Evolutionary conservation across 2,888 invertebrate genomes (phyloP), one percentile per base, ranked within the genome.

Genomic region (Biston betularia): DNA sequence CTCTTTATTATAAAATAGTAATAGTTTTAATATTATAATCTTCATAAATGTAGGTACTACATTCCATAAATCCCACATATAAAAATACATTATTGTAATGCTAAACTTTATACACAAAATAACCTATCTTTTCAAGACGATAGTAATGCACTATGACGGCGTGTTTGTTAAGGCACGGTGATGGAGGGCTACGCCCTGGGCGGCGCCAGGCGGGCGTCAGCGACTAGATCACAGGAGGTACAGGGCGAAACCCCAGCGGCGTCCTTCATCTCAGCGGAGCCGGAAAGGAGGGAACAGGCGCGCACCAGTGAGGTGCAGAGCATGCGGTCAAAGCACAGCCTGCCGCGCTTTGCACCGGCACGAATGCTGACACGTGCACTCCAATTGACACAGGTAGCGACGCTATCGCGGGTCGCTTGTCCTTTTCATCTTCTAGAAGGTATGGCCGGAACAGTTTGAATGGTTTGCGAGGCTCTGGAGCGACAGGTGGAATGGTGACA

Each of bases 381-480:
- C 90, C 89, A 69, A 79, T 81, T 33, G 84, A 81, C 65, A 89
- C 90, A 5, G 90, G 90, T 72, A 90, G 78, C 12, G 89, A 89
- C 42, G 91, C 91, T 59, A 89, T 75, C 12, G 87, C 81, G 24
- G 89, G 89, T 71, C 86, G 79, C 71, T 83, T 93, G 57, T 88
- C 94, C 64, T 94, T 94, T 50, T 95, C 94, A 50, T 96, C 95
- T 78, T 96, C 96, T 71, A 96, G 93, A 58, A 97, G 92, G 85
- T 97, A 97, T 40, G 97, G 97, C 82, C 97, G 96, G 88, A 97
- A 97, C 48, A 97, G 89, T 83, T 97, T 97, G 77, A 96, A 95
- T 60, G 96, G 96, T 86, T 95, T 95, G 76, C 93, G 92, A 53
- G 92, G 84, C 73, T 88, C 87, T 56, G 83, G 78, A 72, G 83